Conservation (phyloP, 2,113 vertebrate genomes). For the Urocolius indicus region DNA sequence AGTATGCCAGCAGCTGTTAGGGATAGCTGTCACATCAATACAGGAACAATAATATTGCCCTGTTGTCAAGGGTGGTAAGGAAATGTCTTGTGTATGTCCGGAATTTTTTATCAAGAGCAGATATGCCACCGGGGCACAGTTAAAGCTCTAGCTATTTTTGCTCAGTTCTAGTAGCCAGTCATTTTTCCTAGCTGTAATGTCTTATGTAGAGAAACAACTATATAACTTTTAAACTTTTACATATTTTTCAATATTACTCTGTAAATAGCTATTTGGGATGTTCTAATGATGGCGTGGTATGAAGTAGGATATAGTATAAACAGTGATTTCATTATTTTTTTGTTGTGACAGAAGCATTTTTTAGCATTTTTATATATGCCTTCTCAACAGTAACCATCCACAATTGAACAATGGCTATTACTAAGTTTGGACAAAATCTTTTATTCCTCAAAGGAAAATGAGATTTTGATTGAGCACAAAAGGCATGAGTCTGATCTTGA, state of each 20-base stretch:
- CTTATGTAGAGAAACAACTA: slow-evolving; percentile 63
- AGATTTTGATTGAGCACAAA: neutral
- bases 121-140: neutral
- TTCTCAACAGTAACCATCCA: neutral
- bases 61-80: neutral
- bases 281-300: neutral
- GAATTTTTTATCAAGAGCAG: neutral
- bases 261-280: neutral
- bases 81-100: neutral
- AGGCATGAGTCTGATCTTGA: neutral
- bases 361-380: neutral
- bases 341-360: neutral
- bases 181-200: slow-evolving; percentile 57
- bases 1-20: neutral
- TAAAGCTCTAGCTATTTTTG: neutral
- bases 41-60: neutral
- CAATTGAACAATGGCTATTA: neutral
- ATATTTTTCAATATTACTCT: neutral
- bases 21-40: neutral
- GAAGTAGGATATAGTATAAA: neutral
- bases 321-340: neutral
- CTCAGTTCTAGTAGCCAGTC: neutral
- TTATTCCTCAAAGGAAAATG: neutral
- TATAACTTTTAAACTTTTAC: neutral
- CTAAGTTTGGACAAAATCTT: neutral